These are phyloP conservation scores for Toxonevra muliebris DNA, from an alignment of 2,888 invertebrate species.

Conservation along the genomic window DNA sequence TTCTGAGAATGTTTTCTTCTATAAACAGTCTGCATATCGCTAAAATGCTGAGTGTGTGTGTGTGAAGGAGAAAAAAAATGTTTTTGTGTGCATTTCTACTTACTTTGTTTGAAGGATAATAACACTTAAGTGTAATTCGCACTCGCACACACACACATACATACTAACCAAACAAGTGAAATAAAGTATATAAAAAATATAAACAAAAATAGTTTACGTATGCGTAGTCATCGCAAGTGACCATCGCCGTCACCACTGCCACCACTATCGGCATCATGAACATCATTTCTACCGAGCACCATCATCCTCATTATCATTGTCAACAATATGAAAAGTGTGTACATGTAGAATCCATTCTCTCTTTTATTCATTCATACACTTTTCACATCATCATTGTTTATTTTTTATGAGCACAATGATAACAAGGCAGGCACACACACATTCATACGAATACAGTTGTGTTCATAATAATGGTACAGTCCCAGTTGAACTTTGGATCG, in stretches of 20 bases:
- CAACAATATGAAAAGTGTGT: background rate
- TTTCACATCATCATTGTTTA: constrained; percentile 21
- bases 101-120: constrained; percentile 7
- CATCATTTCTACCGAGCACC: too few species aligned
- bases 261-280: too few species aligned
- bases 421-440: constrained; percentile 1
- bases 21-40: too few species aligned
- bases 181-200: background rate
- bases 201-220: too few species aligned
- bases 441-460: too few species aligned
- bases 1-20: too few species aligned
- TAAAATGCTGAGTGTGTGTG: background rate
- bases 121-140: background rate
- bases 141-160: background rate
- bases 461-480: too few species aligned
- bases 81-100: background rate
- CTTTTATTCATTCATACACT: constrained; percentile 2
- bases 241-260: too few species aligned
- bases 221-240: too few species aligned
- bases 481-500: too few species aligned
- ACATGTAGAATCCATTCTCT: background rate
- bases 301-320: too few species aligned
- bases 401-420: constrained; percentile 11
- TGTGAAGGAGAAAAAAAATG: background rate
- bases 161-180: background rate